Evolutionary conservation across 2,797 vertebrate species (phyloP).

Genomic region (Remorina albescens): DNA sequence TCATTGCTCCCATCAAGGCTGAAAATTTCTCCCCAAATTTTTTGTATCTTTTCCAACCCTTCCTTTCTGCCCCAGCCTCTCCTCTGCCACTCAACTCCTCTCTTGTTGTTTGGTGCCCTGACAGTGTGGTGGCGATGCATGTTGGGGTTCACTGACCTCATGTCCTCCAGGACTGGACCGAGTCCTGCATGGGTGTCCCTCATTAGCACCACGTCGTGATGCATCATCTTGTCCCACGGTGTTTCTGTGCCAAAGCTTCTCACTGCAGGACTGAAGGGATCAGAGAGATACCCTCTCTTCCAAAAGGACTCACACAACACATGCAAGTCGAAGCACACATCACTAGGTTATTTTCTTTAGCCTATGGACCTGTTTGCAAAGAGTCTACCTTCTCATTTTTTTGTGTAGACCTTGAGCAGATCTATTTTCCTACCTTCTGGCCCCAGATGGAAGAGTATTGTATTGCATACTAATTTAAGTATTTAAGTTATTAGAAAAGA

Average conservation of each 20-base stretch:
- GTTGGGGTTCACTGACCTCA: conserved; percentile 63
- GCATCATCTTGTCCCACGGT: conserved; percentile 59
- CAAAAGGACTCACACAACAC: conserved; percentile 54
- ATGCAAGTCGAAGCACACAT: conserved; percentile 61
- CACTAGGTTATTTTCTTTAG: conserved; percentile 49
- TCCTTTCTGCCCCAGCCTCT: conserved; percentile 15
- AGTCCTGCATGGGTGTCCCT: conserved; percentile 74
- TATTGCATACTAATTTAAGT: conserved; percentile 84
- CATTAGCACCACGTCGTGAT: conserved; percentile 70
- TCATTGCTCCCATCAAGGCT: neutral
- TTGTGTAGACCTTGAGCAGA: conserved; percentile 55
- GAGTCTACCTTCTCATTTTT: conserved; percentile 48
- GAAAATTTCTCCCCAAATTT: neutral
- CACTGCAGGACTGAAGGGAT: conserved; percentile 63
- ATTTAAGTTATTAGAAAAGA: conserved; percentile 87
- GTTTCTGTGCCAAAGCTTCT: conserved; percentile 83
- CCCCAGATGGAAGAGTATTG: conserved; percentile 69
- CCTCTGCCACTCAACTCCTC: conserved; percentile 32
- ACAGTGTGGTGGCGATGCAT: conserved; percentile 62
- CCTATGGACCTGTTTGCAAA: conserved; percentile 57
- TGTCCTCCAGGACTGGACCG: conserved; percentile 66
- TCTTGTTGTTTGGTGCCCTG: conserved; percentile 53
- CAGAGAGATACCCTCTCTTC: conserved; percentile 43
- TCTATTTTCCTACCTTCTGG: conserved; percentile 67
- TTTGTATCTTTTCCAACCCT: conserved; percentile 14